Evolutionary conservation across 2,888 invertebrate genomes (phyloP), one percentile per base, ranked within the genome.

Genomic region (Nephrocerus scutellatus): DNA sequence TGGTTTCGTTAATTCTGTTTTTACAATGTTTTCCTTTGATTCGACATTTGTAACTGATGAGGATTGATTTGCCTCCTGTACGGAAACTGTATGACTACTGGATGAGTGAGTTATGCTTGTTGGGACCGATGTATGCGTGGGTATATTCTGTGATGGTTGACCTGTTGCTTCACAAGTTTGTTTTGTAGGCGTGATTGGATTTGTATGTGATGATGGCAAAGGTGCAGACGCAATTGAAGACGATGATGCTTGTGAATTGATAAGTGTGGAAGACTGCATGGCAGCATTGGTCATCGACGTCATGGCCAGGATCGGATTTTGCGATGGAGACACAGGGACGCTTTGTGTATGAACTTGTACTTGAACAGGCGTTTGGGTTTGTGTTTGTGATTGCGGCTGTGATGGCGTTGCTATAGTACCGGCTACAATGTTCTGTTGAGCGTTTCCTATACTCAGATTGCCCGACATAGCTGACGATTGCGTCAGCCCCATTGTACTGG

Each of bases 231-330:
- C 29, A 9, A 41, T 25, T 23, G 44, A 38, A 13, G 46, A 40
- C 1, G 51, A 39, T 10, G 50, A n/a, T n/a, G n/a, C n/a, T n/a
- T n/a, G n/a, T n/a, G n/a, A n/a, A n/a, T n/a, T n/a, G n/a, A n/a
- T n/a, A 14, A 14, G 7, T 5, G 13, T 28, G 12, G 28, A 16
- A 59, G 57, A 4, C 60, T 24, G 19, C 9, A 32, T 36, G 5
- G 47, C 36, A 31, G 65, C 56, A 45, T 60, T 59, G 55, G 60
- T 62, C 60, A 65, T 59, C 9, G 66, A 59, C 2, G 69, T 57
- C 57, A 65, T 64, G 9, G 63, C 61, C 35, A 68, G 55, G 62
- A 75, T 51, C 61, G 76, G 44, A 68, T 69, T 60, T 66, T 63
- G 53, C 35, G 66, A 52, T 41, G 63, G 54, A 13, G 64, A 55